Evolutionary conservation across 1,140 invertebrate genomes (phyloP), one percentile per base, ranked within the genome.

Genomic region (Triops cancriformis): DNA sequence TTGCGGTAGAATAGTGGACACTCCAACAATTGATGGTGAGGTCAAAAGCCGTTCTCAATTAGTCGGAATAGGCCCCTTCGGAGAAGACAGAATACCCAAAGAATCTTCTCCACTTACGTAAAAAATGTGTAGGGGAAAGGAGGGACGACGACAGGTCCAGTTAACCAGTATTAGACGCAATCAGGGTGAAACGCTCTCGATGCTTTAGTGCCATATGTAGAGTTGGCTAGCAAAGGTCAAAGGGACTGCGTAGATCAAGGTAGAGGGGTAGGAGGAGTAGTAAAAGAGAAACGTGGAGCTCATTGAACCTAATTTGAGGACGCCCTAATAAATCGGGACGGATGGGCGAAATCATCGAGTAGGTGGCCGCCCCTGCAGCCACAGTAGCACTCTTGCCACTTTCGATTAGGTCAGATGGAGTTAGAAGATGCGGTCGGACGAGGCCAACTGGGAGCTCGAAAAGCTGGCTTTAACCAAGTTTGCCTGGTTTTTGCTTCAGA

Each of bases 31-130:
- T 64, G 51, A 64, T 64, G 51, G 51, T 18, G 51, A 64, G 51
- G 51, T 64, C 51, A 64, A 64, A 64, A 64, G 51, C 23, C 51
- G 51, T 64, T 64, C 51, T 64, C 51, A 64, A 64, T 64, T 64
- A 64, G 51, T 64, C 51, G 18, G 51, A 23, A 64, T 64, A 64
- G 51, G 51, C 51, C 51, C 51, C 51, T 23, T 23, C 18, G 51
- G 51, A 64, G 31, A 37, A 37, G 51, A 64, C 51, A 14, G 51
- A 64, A 64, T 14, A 18, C 51, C n/a, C 51, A 64, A 64, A 64
- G 51, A 64, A 64, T 64, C 31, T 37, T 64, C 51, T 23, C 51
- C 51, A 64, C 51, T 64, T 64, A 64, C 14, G 51, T 64, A 64
- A 64, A 64, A 64, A 64, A 64, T 64, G 51, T 18, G 51, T 9